These are phyloP conservation scores for Aleiodes testaceus DNA, from an alignment of 2,888 invertebrate genomes.

Conservation along the genomic window DNA sequence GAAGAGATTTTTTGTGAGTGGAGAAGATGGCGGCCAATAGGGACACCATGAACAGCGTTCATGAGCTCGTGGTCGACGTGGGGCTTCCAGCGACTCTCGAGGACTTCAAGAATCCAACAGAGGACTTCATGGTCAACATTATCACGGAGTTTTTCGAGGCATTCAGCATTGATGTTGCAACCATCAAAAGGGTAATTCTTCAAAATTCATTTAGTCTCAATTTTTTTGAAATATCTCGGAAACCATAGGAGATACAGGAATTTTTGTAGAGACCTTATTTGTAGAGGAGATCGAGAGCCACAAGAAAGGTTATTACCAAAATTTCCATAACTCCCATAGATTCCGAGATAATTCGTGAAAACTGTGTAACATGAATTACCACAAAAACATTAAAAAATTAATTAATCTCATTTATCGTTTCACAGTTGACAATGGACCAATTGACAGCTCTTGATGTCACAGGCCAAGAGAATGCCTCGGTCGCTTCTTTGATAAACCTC, in stretches of 20 bases:
- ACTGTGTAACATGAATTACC: no score
- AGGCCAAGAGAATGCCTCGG: slow-evolving; percentile 50
- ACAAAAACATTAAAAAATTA: no score
- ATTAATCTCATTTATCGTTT: background rate
- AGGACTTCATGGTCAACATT: slow-evolving; percentile 57
- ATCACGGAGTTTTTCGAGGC: slow-evolving; percentile 54
- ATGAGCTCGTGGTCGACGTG: slow-evolving; percentile 51
- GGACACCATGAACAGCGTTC: slow-evolving; percentile 49
- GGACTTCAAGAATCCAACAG: slow-evolving; percentile 59
- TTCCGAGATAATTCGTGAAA: no score
- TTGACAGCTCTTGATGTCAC: slow-evolving; percentile 45
- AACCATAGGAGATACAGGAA: background rate
- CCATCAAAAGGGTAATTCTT: slow-evolving; percentile 53
- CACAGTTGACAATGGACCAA: slow-evolving; percentile 57
- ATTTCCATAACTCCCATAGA: no score
- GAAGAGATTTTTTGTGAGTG: background rate
- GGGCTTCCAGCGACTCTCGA: slow-evolving; percentile 54
- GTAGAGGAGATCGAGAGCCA: no score
- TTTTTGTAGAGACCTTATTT: no score
- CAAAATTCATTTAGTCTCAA: background rate
- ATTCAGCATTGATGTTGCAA: slow-evolving; percentile 53
- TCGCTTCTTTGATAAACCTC: slow-evolving; percentile 58
- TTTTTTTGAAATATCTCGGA: background rate
- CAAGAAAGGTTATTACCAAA: no score
- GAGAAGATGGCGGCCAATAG: background rate